phyloP scores from a whole-genome alignment of 2,797 vertebrate species.

The Aythya fuligula region DNA sequence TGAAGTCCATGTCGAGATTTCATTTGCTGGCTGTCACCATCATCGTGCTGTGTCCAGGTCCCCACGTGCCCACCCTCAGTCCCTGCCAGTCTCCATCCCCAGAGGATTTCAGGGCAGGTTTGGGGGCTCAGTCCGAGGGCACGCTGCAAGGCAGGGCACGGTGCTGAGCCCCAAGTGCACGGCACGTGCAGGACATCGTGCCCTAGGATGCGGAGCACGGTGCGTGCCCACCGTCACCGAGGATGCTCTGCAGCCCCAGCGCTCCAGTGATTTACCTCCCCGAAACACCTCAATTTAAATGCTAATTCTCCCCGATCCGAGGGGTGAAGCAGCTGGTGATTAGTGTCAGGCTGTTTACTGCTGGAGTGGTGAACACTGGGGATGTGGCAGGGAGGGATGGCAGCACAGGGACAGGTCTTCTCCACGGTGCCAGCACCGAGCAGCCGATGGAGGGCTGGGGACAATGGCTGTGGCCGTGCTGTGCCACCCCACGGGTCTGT shows the following conservation, averaged over 20 bases:
- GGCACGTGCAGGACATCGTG: background rate
- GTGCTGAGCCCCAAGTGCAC: background rate
- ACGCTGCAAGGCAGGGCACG: fast-evolving
- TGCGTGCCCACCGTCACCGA: fast-evolving
- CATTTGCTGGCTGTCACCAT: background rate
- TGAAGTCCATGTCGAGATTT: background rate
- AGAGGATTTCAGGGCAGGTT: background rate
- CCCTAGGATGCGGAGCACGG: background rate
- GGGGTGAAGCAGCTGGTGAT: background rate
- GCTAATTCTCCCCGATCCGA: conserved; percentile 69
- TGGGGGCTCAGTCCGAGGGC: background rate
- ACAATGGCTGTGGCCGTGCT: fast-evolving
- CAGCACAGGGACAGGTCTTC: fast-evolving
- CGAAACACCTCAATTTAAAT: conserved; percentile 77
- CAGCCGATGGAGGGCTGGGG: background rate
- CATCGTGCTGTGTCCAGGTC: fast-evolving
- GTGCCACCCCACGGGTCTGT: too few species aligned
- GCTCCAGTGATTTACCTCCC: conserved; percentile 52
- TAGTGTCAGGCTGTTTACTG: conserved; percentile 32
- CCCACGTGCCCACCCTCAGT: fast-evolving
- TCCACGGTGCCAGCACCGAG: fast-evolving
- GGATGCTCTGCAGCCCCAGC: background rate
- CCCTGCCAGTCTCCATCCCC: background rate
- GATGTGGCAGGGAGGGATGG: fast-evolving
- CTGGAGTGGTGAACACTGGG: background rate